Percentiles rank a stretch among this genome's conserved stretches.
These are phyloP conservation scores for Sminthopsis crassicaudata DNA, from an alignment of 2,113 vertebrate genomes.

Conservation along the genomic window DNA sequence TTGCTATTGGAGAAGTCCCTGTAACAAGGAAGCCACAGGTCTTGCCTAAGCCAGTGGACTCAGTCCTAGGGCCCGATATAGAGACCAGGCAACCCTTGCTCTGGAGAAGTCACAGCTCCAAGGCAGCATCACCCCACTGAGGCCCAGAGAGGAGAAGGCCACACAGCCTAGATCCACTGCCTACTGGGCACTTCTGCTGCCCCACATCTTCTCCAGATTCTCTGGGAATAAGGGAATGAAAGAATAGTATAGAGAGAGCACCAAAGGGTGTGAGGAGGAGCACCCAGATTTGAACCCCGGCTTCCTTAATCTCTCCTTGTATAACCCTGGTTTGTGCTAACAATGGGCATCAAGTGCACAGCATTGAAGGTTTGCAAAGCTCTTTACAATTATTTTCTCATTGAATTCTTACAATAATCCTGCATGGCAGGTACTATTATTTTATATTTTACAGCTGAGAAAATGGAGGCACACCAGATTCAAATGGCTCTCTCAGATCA, in stretches of 20 bases:
- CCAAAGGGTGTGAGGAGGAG: accelerated
- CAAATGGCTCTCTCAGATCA: not conserved
- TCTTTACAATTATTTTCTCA: not conserved
- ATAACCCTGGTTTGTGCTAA: not conserved
- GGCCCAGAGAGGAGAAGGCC: not conserved
- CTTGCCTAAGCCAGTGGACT: not conserved
- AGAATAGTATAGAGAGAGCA: not conserved
- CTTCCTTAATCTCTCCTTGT: not conserved
- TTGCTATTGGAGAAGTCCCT: not conserved
- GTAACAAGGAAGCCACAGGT: not conserved
- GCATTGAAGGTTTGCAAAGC: not conserved
- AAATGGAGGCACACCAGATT: not conserved
- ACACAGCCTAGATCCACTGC: not conserved
- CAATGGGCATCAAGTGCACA: accelerated
- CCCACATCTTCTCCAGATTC: not conserved
- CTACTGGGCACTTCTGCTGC: too few species aligned
- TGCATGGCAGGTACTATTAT: not conserved
- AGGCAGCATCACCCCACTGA: not conserved
- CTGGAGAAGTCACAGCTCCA: not conserved
- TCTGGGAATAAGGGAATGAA: not conserved
- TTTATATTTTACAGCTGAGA: not conserved
- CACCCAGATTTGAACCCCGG: not conserved
- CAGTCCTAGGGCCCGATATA: not conserved
- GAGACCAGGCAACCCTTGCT: not conserved
- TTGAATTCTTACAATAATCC: not conserved